Evolutionary conservation across 2,888 invertebrate species (phyloP), one percentile per base, ranked within the genome.

Genomic region (Drymonia ruficornis): DNA sequence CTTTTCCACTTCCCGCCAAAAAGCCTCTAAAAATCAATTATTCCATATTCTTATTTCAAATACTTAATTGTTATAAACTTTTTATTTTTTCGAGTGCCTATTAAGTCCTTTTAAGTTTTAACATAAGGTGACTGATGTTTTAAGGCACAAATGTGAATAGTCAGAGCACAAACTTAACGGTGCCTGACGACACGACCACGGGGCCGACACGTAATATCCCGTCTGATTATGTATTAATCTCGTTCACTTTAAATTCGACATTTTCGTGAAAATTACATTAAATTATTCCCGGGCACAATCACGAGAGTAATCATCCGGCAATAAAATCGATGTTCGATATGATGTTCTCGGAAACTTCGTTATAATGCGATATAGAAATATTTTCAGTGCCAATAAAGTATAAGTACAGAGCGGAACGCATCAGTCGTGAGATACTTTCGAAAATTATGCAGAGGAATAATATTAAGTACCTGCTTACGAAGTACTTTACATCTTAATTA

Each of bases 211-310:
- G 61, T 65, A 70, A 69, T 66, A 70, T 67, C 64, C n/a, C 73
- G 67, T 34, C 61, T 55, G 67, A 67, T 66, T 76, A 81, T 77
- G 71, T 78, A 81, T 80, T 79, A 82, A 84, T 81, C 76, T 78
- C 78, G 76, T 79, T 78, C 74, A 80, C 70, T 79, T 78, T 77
- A 78, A 65, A 62, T 76, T 80, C 77, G 75, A 76, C 71, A 78
- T 79, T 78, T 76, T 77, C 72, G 66, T 69, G 74, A 80, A 81
- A 83, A 82, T 76, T 79, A 78, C 77, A 72, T 76, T 72, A 80
- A 80, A 80, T 78, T 79, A 78, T 80, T 78, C 70, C 50, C 65
- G 65, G 51, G 59, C 57, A 72, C 76, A 74, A 77, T 78, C 74
- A 71, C 43, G 57, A 45, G 59, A 63, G 72, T 70, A 81, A 80